A percentile compares a stretch with the other conserved stretches of the same genome.
Conservation (phyloP, 2,797 vertebrate genomes). For the Hirundo rustica region DNA sequence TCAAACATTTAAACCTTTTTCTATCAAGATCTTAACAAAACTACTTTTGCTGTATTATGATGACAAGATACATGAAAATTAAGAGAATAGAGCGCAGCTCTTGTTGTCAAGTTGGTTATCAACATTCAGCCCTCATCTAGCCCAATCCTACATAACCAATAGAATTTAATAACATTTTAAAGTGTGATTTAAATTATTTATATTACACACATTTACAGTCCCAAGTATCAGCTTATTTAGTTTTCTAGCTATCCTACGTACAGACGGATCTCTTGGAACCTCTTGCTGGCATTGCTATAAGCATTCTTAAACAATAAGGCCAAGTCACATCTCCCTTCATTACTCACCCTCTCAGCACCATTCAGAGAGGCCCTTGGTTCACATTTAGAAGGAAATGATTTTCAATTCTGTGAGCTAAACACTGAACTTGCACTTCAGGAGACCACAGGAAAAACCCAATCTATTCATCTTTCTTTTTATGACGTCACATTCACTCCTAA, state of each 20-base stretch:
- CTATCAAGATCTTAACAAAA: background rate
- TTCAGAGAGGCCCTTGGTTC: rapidly evolving
- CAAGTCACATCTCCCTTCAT: background rate
- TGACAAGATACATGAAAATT: background rate
- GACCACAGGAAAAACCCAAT: rapidly evolving
- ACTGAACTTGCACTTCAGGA: background rate
- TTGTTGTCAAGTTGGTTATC: too few relatives aligned
- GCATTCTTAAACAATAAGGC: background rate
- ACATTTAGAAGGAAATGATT: background rate
- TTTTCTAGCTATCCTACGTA: background rate
- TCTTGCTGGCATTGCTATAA: too few relatives aligned
- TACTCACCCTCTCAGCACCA: rapidly evolving
- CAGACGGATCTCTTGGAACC: background rate
- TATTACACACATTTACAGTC: rapidly evolving
- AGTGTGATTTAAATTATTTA: background rate
- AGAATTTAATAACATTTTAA: background rate
- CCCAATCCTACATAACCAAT: background rate
- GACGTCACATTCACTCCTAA: rapidly evolving
- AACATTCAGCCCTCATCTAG: background rate
- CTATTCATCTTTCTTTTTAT: rapidly evolving
- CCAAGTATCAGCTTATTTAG: rapidly evolving
- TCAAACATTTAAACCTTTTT: background rate
- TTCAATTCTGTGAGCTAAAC: background rate
- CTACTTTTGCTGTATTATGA: background rate
- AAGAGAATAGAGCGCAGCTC: background rate